These are phyloP conservation scores for Hyalella azteca DNA, from an alignment of 2,888 invertebrate genomes.

Conservation along the genomic window DNA sequence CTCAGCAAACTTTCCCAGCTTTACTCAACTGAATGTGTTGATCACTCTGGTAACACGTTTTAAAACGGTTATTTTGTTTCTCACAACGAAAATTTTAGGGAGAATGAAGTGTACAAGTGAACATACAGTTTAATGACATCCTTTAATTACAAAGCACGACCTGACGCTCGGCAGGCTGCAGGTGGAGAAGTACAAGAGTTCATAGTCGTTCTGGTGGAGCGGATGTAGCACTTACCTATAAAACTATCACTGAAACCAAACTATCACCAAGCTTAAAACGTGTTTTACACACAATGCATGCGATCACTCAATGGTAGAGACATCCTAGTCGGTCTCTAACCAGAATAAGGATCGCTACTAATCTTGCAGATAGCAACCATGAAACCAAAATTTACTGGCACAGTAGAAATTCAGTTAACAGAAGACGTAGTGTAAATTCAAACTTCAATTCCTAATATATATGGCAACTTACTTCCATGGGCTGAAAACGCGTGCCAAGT, in stretches of 20 bases:
- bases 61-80: no score
- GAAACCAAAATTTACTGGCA: background rate
- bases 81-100: background rate
- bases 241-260: constrained; percentile 30
- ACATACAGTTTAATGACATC: constrained; percentile 33
- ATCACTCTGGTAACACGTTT: no score
- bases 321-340: background rate
- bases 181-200: background rate
- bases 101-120: constrained; percentile 1
- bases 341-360: background rate
- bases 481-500: no score
- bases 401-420: background rate
- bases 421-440: background rate
- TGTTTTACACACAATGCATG: constrained; percentile 27
- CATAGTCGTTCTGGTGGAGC: background rate
- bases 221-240: constrained; percentile 16
- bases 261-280: constrained; percentile 7
- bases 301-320: background rate
- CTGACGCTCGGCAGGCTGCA: background rate
- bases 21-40: no score
- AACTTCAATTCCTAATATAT: background rate
- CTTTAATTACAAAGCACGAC: constrained; percentile 10
- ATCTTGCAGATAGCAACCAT: background rate
- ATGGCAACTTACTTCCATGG: background rate
- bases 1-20: no score